Percentiles rank a stretch among this genome's conserved stretches.
phyloP scores from a whole-genome alignment of 2,888 invertebrate genomes.

The Drosophila mimica region DNA sequence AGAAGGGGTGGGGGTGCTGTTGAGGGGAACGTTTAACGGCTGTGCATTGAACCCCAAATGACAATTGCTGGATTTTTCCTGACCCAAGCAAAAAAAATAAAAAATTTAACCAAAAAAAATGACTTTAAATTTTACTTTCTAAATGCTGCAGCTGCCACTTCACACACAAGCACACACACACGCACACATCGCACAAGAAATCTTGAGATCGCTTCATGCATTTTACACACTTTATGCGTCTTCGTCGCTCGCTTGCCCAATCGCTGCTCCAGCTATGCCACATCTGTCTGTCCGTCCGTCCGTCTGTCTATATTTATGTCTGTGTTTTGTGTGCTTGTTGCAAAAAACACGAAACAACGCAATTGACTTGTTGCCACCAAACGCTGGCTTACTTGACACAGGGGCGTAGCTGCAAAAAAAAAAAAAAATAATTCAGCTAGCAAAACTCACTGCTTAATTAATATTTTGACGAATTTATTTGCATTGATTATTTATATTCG shows the following conservation, averaged over 20 bases:
- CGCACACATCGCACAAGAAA: conserved; percentile 35
- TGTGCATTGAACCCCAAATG: conserved; percentile 80
- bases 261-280: conserved; percentile 52
- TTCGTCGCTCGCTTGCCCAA: conserved; percentile 66
- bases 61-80: conserved; percentile 76
- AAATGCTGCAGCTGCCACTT: conserved; percentile 58
- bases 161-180: conserved; percentile 25
- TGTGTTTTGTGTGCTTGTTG: conserved; percentile 48
- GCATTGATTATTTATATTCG: background rate
- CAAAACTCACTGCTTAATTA: background rate
- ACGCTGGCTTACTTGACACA: conserved; percentile 38
- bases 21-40: conserved; percentile 4
- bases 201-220: conserved; percentile 69
- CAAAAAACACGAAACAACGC: conserved; percentile 52
- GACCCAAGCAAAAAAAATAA: conserved; percentile 53
- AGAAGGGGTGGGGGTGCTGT: background rate
- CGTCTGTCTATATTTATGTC: background rate
- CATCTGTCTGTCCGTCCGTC: conserved; percentile 11
- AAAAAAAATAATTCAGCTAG: background rate
- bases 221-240: conserved; percentile 52
- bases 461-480: background rate
- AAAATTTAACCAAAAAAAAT: conserved; percentile 2
- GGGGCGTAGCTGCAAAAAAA: conserved; percentile 21
- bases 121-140: conserved; percentile 71
- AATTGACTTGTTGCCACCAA: conserved; percentile 46